A percentile compares a stretch with the other conserved stretches of the same genome.
phyloP scores from a whole-genome alignment of 2,888 invertebrate genomes.

The Epinotia demarniana region DNA sequence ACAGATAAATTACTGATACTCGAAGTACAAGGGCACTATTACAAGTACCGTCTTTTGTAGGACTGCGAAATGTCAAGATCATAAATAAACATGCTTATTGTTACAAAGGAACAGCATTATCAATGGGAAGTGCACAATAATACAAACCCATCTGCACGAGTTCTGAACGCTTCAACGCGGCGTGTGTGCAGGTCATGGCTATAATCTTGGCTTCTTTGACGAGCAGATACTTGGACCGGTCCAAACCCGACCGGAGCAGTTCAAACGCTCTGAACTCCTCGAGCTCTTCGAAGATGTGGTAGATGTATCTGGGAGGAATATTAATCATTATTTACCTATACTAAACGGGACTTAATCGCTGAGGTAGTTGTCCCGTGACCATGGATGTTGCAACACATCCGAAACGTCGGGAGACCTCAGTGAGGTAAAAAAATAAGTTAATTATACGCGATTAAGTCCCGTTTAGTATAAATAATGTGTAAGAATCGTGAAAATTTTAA shows the following conservation, averaged over 20 bases:
- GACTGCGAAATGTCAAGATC: neutral
- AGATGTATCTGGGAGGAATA: slow-evolving; percentile 89
- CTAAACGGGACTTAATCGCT: no score
- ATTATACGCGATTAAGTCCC: no score
- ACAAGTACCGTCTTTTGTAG: neutral
- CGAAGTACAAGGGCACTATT: no score
- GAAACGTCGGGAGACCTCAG: no score
- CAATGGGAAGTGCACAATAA: neutral
- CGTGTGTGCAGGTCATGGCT: slow-evolving; percentile 99
- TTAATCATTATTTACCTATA: no score
- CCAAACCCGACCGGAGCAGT: slow-evolving; percentile 96
- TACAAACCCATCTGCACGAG: slow-evolving; percentile 94
- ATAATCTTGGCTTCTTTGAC: slow-evolving; percentile 99
- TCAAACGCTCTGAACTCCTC: slow-evolving; percentile 99
- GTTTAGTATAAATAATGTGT: no score
- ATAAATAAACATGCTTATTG: no score
- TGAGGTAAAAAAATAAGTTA: no score
- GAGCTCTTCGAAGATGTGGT: slow-evolving; percentile 97
- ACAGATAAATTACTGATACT: no score
- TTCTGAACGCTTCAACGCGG: slow-evolving; percentile 98
- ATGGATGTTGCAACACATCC: no score
- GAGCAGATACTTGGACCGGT: slow-evolving; percentile 97
- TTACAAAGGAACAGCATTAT: neutral
- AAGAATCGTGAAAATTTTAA: no score
- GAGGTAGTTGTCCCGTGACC: no score